Conservation (phyloP, 1,140 invertebrate species). For the Riptortus pedestris region DNA sequence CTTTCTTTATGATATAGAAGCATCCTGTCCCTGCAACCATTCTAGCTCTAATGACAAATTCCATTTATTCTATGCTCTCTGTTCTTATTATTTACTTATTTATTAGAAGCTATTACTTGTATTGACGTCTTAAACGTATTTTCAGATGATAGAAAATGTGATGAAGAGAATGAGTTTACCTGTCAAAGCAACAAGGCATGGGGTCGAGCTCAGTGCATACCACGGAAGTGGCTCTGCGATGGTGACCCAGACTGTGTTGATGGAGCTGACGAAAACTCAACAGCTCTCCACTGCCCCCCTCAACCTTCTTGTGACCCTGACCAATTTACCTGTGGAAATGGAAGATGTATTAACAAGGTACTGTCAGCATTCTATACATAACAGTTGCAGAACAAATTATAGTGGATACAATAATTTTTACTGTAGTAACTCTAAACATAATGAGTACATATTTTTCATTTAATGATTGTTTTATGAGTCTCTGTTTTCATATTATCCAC, state of each 20-base stretch:
- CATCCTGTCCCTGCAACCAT: too few relatives aligned
- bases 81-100: too few relatives aligned
- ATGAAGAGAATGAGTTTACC: slow-evolving; percentile 83
- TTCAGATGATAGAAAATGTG: slow-evolving; percentile 75
- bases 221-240: slow-evolving; percentile 88
- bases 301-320: slow-evolving; percentile 70
- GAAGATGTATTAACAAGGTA: slow-evolving; percentile 69
- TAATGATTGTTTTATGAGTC: too few relatives aligned
- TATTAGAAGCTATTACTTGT: too few relatives aligned
- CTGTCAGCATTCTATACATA: slow-evolving; percentile 20
- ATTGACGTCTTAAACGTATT: too few relatives aligned
- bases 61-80: too few relatives aligned
- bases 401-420: not conserved
- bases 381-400: slow-evolving; percentile 9
- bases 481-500: too few relatives aligned
- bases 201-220: slow-evolving; percentile 87
- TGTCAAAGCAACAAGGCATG: slow-evolving; percentile 81
- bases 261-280: slow-evolving; percentile 88
- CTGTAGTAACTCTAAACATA: not conserved
- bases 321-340: slow-evolving; percentile 84
- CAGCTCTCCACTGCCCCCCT: slow-evolving; percentile 66
- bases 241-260: slow-evolving; percentile 93
- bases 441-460: not conserved
- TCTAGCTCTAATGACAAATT: too few relatives aligned
- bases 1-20: too few relatives aligned